These are phyloP conservation scores for Lasioglossum morio DNA, from an alignment of 2,888 invertebrate species.

Conservation along the genomic window DNA sequence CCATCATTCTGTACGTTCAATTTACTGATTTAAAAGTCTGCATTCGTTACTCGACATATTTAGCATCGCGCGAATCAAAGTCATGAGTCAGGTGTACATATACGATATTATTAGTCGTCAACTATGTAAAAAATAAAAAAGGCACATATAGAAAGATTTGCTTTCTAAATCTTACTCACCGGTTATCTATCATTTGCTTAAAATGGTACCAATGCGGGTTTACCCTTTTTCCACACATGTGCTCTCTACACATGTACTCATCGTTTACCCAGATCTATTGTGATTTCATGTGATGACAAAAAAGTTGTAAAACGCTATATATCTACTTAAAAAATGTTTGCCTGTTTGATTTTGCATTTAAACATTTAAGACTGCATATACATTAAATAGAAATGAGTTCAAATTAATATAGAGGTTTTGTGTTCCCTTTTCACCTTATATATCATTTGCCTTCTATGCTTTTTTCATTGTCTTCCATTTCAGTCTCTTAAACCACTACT, in stretches of 20 bases:
- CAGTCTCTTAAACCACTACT: slow-evolving; percentile 72
- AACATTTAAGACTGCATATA: slow-evolving; percentile 68
- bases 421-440: slow-evolving; percentile 61
- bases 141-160: slow-evolving; percentile 61
- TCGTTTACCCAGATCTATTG: slow-evolving; percentile 72
- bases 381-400: slow-evolving; percentile 69
- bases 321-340: slow-evolving; percentile 67
- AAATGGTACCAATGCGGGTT: slow-evolving; percentile 51
- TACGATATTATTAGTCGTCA: slow-evolving; percentile 48
- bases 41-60: slow-evolving; percentile 32
- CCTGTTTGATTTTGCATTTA: slow-evolving; percentile 69
- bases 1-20: slow-evolving; percentile 34
- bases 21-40: slow-evolving; percentile 36
- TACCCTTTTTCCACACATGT: slow-evolving; percentile 67
- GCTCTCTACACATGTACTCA: slow-evolving; percentile 70
- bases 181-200: slow-evolving; percentile 49
- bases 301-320: slow-evolving; percentile 69
- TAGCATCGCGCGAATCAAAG: slow-evolving; percentile 46
- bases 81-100: slow-evolving; percentile 50
- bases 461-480: slow-evolving; percentile 66
- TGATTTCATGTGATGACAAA: slow-evolving; percentile 73
- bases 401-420: slow-evolving; percentile 61
- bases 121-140: slow-evolving; percentile 62
- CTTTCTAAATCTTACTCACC: slow-evolving; percentile 56
- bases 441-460: slow-evolving; percentile 61